Evolutionary conservation across 92 coral and sea anemone species (phyloP).

Genomic region (Chrysogorgia sp.): DNA sequence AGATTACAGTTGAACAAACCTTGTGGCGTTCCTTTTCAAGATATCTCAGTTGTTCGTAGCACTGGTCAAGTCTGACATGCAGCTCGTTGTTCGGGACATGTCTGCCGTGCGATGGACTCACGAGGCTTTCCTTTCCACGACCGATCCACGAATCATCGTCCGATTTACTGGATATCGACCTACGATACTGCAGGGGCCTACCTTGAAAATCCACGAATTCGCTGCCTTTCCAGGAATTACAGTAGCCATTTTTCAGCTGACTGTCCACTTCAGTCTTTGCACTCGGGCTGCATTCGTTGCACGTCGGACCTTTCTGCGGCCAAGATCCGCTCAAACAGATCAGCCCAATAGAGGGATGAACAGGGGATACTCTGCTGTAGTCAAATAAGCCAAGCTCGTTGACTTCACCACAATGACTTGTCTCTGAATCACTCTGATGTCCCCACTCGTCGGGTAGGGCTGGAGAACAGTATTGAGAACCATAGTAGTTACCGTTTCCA

Average conservation of each 20-base stretch:
- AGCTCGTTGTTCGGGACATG: conserved; percentile 87
- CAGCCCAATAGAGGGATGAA: conserved; percentile 22
- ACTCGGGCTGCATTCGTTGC: neutral
- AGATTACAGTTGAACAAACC: conserved; percentile 52
- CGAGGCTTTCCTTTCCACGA: conserved; percentile 65
- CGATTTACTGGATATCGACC: conserved; percentile 37
- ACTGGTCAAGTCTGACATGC: conserved; percentile 84
- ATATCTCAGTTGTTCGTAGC: conserved; percentile 89
- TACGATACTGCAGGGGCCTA: conserved; percentile 17
- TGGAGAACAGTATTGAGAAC: conserved; percentile 37
- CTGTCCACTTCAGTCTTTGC: conserved; percentile 3
- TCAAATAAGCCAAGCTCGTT: conserved; percentile 24
- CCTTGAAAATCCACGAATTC: conserved; percentile 22
- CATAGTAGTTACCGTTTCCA: conserved; percentile 27
- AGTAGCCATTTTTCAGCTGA: conserved; percentile 11
- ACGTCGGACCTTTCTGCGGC: conserved; percentile 36
- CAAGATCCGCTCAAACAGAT: conserved; percentile 36
- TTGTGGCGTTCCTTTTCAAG: conserved; percentile 90
- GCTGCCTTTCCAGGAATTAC: conserved; percentile 36
- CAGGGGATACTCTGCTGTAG: conserved; percentile 38
- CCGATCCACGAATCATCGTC: conserved; percentile 47
- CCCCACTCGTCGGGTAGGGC: conserved; percentile 35
- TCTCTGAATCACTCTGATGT: conserved; percentile 28
- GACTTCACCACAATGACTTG: conserved; percentile 12
- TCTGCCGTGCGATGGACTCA: conserved; percentile 61